Evolutionary conservation across 2,888 invertebrate genomes (phyloP).

Genomic region (Allolobophora icterica): DNA sequence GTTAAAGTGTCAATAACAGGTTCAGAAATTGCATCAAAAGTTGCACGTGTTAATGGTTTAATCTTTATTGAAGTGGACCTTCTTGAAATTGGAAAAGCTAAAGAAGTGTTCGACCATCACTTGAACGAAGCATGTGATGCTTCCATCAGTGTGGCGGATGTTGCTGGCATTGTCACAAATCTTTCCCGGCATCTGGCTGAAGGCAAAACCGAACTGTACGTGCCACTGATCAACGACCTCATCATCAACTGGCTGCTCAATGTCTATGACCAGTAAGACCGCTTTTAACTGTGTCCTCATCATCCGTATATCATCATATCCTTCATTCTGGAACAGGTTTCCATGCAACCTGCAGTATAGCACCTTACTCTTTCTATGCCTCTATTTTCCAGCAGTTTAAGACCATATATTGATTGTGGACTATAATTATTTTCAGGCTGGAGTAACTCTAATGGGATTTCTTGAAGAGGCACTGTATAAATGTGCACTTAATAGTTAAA

Average conservation of each 20-base stretch:
- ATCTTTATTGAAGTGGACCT: constrained; percentile 76
- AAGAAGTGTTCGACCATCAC: constrained; percentile 91
- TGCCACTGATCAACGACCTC: constrained; percentile 52
- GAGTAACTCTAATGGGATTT: too few relatives aligned
- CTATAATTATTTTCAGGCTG: too few relatives aligned
- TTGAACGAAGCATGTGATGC: constrained; percentile 84
- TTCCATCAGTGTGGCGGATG: constrained; percentile 77
- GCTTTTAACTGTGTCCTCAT: neutral
- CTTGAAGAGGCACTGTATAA: too few relatives aligned
- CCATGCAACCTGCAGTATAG: neutral
- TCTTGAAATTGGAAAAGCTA: constrained; percentile 81
- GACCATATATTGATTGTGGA: too few relatives aligned
- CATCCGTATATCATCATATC: neutral
- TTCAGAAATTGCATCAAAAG: neutral
- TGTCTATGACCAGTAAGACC: constrained; percentile 61
- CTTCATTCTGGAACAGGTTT: too few relatives aligned
- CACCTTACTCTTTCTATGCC: too few relatives aligned
- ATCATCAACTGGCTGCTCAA: constrained; percentile 58
- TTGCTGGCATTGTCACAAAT: constrained; percentile 66
- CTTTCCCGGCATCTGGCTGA: constrained; percentile 25
- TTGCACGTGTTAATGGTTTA: neutral
- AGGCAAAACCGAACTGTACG: constrained; percentile 55
- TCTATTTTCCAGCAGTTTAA: too few relatives aligned
- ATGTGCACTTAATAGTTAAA: too few relatives aligned
- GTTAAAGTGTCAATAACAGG: neutral